Evolutionary conservation across 2,797 vertebrate genomes (phyloP), one percentile per base, ranked within the genome.

Genomic region (Aotus griseimembra): DNA sequence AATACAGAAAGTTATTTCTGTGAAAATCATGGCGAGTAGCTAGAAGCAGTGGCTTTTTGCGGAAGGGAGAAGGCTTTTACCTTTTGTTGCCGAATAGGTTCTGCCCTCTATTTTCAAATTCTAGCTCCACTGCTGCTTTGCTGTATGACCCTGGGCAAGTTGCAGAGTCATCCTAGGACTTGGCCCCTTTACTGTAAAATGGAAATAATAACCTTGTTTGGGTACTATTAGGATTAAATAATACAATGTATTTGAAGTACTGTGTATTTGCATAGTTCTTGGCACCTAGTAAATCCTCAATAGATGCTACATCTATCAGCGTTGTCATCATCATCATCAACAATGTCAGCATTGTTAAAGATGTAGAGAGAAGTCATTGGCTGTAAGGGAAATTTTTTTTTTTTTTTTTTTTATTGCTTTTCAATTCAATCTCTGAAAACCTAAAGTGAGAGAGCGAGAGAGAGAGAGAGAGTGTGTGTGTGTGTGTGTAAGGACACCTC

Each of bases 1-100:
- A 89, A n/a, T 87, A 88, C 80, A 44, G n/a, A 85, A 96, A 97
- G 50, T 55, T 91, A 73, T 82, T 81, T 87, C 41, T 88, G 3
- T 90, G 77, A 96, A 95, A 96, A 76, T 61, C 76, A 83, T 39
- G 22, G 50, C 12, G 2, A 83, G 76, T 84, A 30, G n/a, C 91
- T 92, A 28, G 46, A 76, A 94, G 41, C 58, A 17, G 0, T n/a
- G 36, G 28, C 77, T 96, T 7, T 93, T 72, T 94, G 50, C 17
- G 64, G 9, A 80, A 22, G 41, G 26, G 41, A 41, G 20, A 81
- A 46, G 72, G 39, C 64, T 83, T 79, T 77, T 46, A 61, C 72
- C 46, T 84, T 64, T 89, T 50, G 55, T 39, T 90, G 39, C 33
- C 84, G 19, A 58, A 26, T 55, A 30, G 55, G 28, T 72, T 88